Base-by-base conservation (phyloP, 2,797 vertebrate species). In the Sebastes jordani region DNA sequence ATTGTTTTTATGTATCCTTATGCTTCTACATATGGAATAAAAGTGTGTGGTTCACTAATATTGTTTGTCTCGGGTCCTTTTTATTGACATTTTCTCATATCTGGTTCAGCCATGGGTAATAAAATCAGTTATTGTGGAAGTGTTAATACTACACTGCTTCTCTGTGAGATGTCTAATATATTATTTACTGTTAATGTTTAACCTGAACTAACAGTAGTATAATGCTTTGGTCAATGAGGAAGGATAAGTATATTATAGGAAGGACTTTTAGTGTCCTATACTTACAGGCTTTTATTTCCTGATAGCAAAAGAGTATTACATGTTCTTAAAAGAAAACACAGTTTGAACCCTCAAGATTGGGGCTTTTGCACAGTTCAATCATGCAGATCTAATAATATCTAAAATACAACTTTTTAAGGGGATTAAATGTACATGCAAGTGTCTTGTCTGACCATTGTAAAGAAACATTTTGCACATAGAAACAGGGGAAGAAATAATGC, bases 1-100 rank as follows among this genome's bases (percentile, higher is more conserved):
- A 38, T 34, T 7, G 27, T 52, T 58, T 76, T 4, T 20, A 25
- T 76, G 18, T 46, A 55, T 67, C 4, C 1, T 30, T 9, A 23
- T 68, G 38, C 58, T 78, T 67, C 29, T 59, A 61, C 34, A 52
- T 11, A 7, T 86, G 18, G 6, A 90, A 91, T 89, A 75, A 90
- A 90, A 71, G 32, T 74, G 60, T 74, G 62, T 71, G 63, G 29
- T 82, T 67, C 11, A 18, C 9, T 54, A 78, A 58, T 49, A 20
- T 36, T 56, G 13, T 56, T 0, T 78, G 23, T 0, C 18, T 4
- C 3, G 25, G 4, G 34, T 22, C 0, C 3, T 25, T 69, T 46
- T 27, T 18, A 46, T 7, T 49, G 11, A 20, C 1, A 38, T 72
- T 66, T 62, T 52, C 7, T 67, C 7, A 42, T 2, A 42, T 60